Conservation (phyloP, 2,797 vertebrate genomes). For the Pangasius larnaudii region DNA sequence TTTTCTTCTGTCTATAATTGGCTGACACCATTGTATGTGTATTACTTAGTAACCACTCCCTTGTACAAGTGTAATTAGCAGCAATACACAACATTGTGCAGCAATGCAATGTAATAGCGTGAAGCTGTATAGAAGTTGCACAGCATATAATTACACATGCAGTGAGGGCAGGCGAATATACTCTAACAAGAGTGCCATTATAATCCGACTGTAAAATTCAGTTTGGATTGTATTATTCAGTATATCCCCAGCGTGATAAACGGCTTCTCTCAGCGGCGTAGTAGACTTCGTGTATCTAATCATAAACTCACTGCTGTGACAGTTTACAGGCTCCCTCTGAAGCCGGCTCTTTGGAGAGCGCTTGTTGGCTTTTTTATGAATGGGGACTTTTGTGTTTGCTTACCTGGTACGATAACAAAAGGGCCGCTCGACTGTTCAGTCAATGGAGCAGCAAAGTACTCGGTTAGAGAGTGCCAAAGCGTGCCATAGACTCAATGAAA, state of each 20-base stretch:
- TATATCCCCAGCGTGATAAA: constrained; percentile 43
- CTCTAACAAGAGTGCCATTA: constrained; percentile 15
- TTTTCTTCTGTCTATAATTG: background rate
- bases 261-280: constrained; percentile 35
- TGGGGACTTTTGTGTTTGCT: constrained; percentile 41
- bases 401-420: constrained; percentile 42
- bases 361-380: constrained; percentile 43
- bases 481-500: constrained; percentile 9
- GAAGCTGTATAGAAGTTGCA: background rate
- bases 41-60: constrained; percentile 13
- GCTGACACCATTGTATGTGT: background rate
- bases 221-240: constrained; percentile 29
- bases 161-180: constrained; percentile 2
- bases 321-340: constrained; percentile 41
- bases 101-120: background rate
- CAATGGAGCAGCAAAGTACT: constrained; percentile 37
- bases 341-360: constrained; percentile 29
- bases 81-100: background rate
- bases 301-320: constrained; percentile 41
- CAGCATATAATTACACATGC: constrained; percentile 8
- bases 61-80: constrained; percentile 5
- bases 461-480: constrained; percentile 30
- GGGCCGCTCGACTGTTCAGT: constrained; percentile 32
- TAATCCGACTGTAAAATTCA: constrained; percentile 23
- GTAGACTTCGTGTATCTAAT: constrained; percentile 40